Evolutionary conservation across 2,888 invertebrate genomes (phyloP), one percentile per base, ranked within the genome.

Genomic region (Abrostola tripartita): DNA sequence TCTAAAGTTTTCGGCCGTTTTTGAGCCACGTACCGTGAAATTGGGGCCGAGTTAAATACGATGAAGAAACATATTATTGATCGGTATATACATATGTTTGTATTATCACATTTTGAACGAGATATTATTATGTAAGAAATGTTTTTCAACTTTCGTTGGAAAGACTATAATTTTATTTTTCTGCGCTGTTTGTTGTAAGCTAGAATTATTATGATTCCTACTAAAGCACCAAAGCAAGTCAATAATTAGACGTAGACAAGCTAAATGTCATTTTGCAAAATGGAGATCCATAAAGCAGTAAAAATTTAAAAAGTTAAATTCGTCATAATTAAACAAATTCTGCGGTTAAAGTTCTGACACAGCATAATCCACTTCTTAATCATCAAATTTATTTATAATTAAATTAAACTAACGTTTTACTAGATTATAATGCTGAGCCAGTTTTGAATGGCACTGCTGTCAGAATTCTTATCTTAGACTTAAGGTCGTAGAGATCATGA

Each of bases 1-100:
- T 53, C 40, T 47, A 41, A 54, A 54, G 59, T 53, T 54, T 60
- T 44, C 41, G 52, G 50, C 44, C 47, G 69, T 64, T 74, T 74
- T 71, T 54, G 60, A 69, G 60, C 53, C 36, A 54, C 8, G 24
- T 42, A 42, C 56, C 65, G 64, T 60, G 54, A 54, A 71, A 71
- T 64, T 69, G 63, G 42, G 14, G 50, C 41, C 11, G 40, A 36
- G 50, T 74, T 47, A 38, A 37, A 59, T 57, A 55, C 50, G 53
- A 49, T 62, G 61, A 44, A 9, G 59, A 55, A 59, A 55, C 41
- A 37, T 7, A 51, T 2, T 24, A 24, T 24, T 51, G 61, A 36
- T 24, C 55, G 52, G 2, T 38, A 44, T 53, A 7, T 35, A 44
- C 50, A 7, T 35, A 8, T 40, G 24, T 52, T 36, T 6, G 6